Base-by-base conservation (phyloP, 2,797 vertebrate species). In the Pantherophis vulpinus region DNA sequence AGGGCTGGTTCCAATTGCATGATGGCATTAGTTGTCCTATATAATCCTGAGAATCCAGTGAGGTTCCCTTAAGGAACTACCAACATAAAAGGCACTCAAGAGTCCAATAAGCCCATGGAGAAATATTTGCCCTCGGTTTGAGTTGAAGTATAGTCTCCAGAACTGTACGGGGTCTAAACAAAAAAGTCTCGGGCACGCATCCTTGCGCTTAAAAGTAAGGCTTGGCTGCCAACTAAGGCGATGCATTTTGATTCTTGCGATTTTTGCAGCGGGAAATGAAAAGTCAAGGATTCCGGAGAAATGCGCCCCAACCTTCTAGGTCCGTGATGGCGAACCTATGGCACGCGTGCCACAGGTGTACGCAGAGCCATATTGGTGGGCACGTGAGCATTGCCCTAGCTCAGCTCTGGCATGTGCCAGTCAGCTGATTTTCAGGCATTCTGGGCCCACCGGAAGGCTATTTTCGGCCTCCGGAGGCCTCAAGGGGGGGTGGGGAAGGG, bases 1-100 rank as follows among this genome's bases (percentile, higher is more conserved):
- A 60, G 90, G 63, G 63, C 66, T 92, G 95, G 90, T 94, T 88
- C 95, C 86, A n/a, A 90, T 95, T 96, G 95, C 93, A 95, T 92
- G 95, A 91, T n/a, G 93, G 93, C 93, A 94, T 92, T 56, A 13
- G 20, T 66, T 74, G 87, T 83, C 95, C 91, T 94, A 90, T 95
- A 88, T 86, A 90, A 94, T 94, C 93, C 95, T 91, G 88, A 94
- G 95, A 94, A 91, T 94, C 95, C 0, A 0, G 92, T 91, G 89
- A 91, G 90, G 42, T 58, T 94, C 95, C 94, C 92, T 91, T 95
- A 90, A 47, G 93, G 91, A 42, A 96, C 94, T 89, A 91, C 93
- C 86, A 87, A 23, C 93, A 12, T 25, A 86, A 94, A 51, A 95
- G 89, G 94, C 95, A 95, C 93, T 88, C n/a, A 87, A 74, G 66